These are phyloP conservation scores for Lepisosteus oculatus DNA, from an alignment of 2,113 vertebrate species.

Conservation along the genomic window DNA sequence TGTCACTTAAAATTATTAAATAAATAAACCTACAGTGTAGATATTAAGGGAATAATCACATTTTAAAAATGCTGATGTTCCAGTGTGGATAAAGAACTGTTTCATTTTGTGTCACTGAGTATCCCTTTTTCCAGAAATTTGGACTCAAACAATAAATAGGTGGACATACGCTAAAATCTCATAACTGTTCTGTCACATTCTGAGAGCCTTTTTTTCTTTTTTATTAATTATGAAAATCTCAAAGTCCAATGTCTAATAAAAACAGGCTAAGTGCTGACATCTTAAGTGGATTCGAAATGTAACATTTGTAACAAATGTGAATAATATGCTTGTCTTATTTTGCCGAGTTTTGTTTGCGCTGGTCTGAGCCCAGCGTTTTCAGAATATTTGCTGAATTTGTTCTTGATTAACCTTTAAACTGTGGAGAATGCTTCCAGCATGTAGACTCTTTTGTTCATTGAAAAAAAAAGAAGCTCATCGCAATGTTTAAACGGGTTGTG, in stretches of 20 bases:
- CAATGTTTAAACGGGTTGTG: conserved; percentile 40
- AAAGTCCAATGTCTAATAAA: background rate
- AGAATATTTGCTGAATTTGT: conserved; percentile 42
- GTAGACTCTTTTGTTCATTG: conserved; percentile 32
- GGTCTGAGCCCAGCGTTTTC: conserved; percentile 19
- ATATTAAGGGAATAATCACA: no score
- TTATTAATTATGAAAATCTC: no score
- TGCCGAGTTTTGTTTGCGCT: conserved; percentile 8
- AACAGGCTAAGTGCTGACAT: conserved; percentile 2
- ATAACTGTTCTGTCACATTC: no score
- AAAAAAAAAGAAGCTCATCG: conserved; percentile 41
- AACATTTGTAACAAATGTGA: background rate
- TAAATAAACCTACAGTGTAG: no score
- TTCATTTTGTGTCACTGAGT: no score
- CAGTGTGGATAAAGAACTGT: no score
- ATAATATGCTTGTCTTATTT: conserved; percentile 20
- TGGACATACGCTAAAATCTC: no score
- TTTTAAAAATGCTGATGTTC: no score
- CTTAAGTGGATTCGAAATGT: conserved; percentile 4
- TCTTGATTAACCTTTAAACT: conserved; percentile 40
- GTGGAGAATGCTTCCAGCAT: conserved; percentile 48
- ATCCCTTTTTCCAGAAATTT: no score
- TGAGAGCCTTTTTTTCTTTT: no score
- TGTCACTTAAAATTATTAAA: no score
- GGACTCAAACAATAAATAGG: no score